These are phyloP conservation scores for Ennomos erosarius DNA, from an alignment of 2,888 invertebrate species.

Conservation along the genomic window DNA sequence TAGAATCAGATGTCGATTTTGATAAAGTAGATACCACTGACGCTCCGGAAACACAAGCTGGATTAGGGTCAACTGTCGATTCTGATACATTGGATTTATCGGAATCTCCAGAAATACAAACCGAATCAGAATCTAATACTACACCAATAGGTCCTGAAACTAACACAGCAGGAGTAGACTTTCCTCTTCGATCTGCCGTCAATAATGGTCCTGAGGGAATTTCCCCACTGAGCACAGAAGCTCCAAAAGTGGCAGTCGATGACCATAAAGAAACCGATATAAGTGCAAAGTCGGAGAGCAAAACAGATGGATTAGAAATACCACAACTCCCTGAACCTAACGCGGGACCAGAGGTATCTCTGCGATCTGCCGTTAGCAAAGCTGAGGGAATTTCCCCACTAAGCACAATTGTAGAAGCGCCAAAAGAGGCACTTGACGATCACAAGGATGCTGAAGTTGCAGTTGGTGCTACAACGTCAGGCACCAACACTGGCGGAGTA, in stretches of 20 bases:
- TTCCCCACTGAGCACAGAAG: constrained; percentile 41
- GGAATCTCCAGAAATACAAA: constrained; percentile 27
- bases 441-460: constrained; percentile 55
- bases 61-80: constrained; percentile 4
- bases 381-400: constrained; percentile 46
- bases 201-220: constrained; percentile 50
- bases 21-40: too few species aligned
- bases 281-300: too few species aligned
- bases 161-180: constrained; percentile 42
- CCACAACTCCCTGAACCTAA: constrained; percentile 13
- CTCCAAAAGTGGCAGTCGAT: not conserved
- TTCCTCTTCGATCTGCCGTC: constrained; percentile 57
- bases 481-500: constrained; percentile 73
- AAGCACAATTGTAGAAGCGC: constrained; percentile 30
- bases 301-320: too few species aligned
- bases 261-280: not conserved
- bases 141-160: constrained; percentile 25
- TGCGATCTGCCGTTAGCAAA: constrained; percentile 58
- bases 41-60: too few species aligned
- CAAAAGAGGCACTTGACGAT: constrained; percentile 11
- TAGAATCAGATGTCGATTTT: too few species aligned
- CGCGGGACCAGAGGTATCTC: constrained; percentile 49
- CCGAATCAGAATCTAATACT: constrained; percentile 13
- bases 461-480: constrained; percentile 65
- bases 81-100: constrained; percentile 30